Evolutionary conservation across 2,797 vertebrate genomes (phyloP), one percentile per base, ranked within the genome.

Genomic region (Esox masquinongy): DNA sequence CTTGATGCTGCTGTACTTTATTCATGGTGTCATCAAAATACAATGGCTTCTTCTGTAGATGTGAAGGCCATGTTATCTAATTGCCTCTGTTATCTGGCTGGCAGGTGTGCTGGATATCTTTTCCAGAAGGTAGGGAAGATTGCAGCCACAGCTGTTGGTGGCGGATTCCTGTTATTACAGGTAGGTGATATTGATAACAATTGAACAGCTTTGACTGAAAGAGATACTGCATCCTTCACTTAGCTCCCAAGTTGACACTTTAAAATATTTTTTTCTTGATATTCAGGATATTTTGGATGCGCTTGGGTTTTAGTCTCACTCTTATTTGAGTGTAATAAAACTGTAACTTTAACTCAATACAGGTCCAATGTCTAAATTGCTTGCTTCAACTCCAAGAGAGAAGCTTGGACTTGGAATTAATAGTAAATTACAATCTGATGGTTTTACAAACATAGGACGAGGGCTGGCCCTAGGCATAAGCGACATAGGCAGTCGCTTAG

Each of bases 71-170:
- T 39, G 43, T 47, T 47, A 14, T 47, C 43, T 47, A 14, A 47
- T 47, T 56, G 51, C 5, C 17, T 56, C n/a, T 56, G 19, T 75
- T 14, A 47, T 67, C 17, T 67, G 43, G 68, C 24, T 72, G 47
- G 64, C 29, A 99, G 98, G 98, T 99, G 98, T 95, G 96, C 95
- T 76, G 98, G 98, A 83, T 99, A 98, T 94, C 94, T 99, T 78
- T 99, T 97, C 91, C 97, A 99, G 93, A 99, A 98, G 88, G 97
- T 99, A 80, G 98, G 98, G 61, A 99, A 99, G 87, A 93, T 99
- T 82, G 96, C 97, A 79, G 98, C 98, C 73, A 98, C 97, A 73
- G 95, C 97, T 82, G 96, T 99, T 68, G 98, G 98, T 29, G 98
- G 98, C 84, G 98, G 97, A 82, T 98, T 99, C 85, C 95, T 99